Conservation (phyloP, 2,797 vertebrate genomes). For the Anomalospiza imberbis region DNA sequence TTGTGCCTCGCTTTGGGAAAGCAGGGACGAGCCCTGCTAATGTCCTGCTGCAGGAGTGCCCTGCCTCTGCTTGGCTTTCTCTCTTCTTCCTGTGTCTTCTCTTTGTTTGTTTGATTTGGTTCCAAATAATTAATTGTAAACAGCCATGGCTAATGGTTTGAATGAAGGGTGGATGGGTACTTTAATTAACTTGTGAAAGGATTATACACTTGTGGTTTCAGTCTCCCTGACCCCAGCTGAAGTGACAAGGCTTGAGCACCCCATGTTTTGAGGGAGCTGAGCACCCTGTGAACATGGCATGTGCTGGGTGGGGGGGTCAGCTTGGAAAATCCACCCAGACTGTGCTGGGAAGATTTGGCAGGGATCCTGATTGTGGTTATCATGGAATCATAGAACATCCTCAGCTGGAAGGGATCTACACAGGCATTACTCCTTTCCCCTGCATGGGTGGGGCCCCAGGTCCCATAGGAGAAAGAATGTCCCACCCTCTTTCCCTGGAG, state of each 20-base stretch:
- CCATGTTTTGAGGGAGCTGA: rapidly evolving
- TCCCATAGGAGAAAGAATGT: rapidly evolving
- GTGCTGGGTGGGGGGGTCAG: background rate
- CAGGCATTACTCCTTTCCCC: rapidly evolving
- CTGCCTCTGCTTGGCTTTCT: background rate
- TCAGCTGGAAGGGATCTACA: background rate
- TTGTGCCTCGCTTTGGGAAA: background rate
- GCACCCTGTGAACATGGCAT: rapidly evolving
- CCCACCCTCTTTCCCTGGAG: background rate
- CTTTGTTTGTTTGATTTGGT: constrained; percentile 47
- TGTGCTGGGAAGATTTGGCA: rapidly evolving
- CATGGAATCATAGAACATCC: background rate
- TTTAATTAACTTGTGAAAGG: constrained; percentile 49
- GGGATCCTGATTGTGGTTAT: background rate
- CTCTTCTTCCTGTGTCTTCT: background rate
- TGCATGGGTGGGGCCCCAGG: rapidly evolving
- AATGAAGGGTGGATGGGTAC: constrained; percentile 23
- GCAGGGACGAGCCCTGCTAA: background rate
- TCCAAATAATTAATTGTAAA: constrained; percentile 58
- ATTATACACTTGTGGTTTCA: constrained; percentile 26
- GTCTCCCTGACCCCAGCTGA: background rate
- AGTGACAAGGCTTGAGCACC: background rate
- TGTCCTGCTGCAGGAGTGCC: background rate
- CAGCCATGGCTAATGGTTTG: constrained; percentile 36
- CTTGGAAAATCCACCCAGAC: background rate